Conservation (phyloP, 2,113 vertebrate genomes). For the Antennarius striatus region DNA sequence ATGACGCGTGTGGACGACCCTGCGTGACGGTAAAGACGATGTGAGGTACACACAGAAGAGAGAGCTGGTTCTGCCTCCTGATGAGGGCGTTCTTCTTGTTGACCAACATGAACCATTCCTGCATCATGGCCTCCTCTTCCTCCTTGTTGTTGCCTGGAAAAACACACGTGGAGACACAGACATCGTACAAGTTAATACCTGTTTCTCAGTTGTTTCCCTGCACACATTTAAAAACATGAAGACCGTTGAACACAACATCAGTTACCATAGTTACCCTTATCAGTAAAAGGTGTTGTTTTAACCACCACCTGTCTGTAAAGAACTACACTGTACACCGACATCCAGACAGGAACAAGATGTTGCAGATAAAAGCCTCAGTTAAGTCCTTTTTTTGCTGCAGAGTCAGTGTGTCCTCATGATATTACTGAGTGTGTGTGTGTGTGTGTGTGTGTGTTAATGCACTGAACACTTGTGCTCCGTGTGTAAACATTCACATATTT, state of each 20-base stretch:
- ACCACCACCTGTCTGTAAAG: background rate
- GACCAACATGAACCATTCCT: constrained; percentile 99
- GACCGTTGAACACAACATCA: background rate
- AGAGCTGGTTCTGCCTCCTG: constrained; percentile 97
- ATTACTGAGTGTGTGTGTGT: constrained; percentile 9
- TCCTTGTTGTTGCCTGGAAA: constrained; percentile 92
- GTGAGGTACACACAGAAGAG: constrained; percentile 88
- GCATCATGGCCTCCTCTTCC: constrained; percentile 99
- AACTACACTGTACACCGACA: background rate
- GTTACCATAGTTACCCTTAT: background rate
- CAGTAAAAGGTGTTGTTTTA: constrained; percentile 3
- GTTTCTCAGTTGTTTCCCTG: background rate
- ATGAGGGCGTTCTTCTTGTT: constrained; percentile 99
- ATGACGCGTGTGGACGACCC: too few relatives aligned
- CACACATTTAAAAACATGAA: background rate
- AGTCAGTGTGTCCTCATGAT: constrained; percentile 7
- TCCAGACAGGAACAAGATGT: constrained; percentile 11
- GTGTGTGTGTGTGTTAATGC: constrained; percentile 21
- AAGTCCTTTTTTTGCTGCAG: constrained; percentile 4
- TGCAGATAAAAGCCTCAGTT: constrained; percentile 22
- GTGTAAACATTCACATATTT: constrained; percentile 64
- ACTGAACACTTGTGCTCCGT: constrained; percentile 16
- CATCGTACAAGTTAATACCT: background rate
- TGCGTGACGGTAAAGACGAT: too few relatives aligned
- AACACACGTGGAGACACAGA: constrained; percentile 26